Base-by-base conservation (phyloP, 2,113 vertebrate genomes). In the Panthera tigris region DNA sequence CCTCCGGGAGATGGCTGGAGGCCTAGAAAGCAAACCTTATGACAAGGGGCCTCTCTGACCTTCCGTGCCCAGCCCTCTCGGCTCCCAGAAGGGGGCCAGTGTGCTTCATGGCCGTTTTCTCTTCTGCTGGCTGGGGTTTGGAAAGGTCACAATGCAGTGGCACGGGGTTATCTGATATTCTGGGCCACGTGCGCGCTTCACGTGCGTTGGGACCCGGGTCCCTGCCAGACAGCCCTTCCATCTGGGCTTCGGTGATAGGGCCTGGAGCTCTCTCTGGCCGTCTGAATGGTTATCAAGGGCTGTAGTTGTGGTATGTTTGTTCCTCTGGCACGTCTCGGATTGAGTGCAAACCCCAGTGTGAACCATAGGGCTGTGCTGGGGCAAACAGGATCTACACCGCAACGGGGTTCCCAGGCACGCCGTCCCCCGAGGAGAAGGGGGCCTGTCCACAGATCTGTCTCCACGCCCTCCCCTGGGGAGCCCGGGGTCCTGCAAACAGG, bases 161-260 rank as follows among this genome's bases (percentile, higher is more conserved):
- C 48, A 18, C 10, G 10, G 33, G 23, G 41, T 73, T 33, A 50
- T 41, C 50, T 48, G 55, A 80, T 16, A 31, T 39, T 48, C 29
- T 0, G 3, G 57, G 21, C 45, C 63, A 45, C 2, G 5, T 14
- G 50, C 16, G 21, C 31, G 4, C 4, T 45, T 61, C 41, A 25
- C 0, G n/a, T 1, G 2, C 39, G 9, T 1, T 0, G 0, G 73
- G 61, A 89, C 78, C 50, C 27, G 48, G 1, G 31, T 16, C 63
- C 25, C 27, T 0, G 4, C 61, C n/a, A 7, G 61, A 9, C 1
- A 2, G 74, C 63, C 19, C 1, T 7, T 41, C 63, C 25, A n/a
- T 31, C 61, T 45, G n/a, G 29, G 23, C 1, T 2, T 25, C 31
- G 3, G 6, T 13, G 78, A 55, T 71, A 33, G 45, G 12, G 16